These are phyloP conservation scores for Oxycera nigricornis DNA, from an alignment of 2,888 invertebrate species.

Conservation along the genomic window DNA sequence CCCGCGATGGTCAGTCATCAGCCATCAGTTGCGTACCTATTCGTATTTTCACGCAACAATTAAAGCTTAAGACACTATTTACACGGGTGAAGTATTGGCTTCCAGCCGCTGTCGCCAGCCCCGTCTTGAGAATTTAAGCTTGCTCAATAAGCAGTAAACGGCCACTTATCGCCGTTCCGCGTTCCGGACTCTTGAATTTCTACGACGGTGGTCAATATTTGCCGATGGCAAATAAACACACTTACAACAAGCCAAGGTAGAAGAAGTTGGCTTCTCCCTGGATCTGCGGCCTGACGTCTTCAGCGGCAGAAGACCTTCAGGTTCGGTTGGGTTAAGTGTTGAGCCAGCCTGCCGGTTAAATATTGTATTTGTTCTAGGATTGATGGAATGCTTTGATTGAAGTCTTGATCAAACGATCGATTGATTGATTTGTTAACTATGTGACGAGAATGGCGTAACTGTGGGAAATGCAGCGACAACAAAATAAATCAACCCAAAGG, in stretches of 20 bases:
- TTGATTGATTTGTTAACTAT: conserved; percentile 13
- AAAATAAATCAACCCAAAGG: too few relatives aligned
- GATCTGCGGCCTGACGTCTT: not conserved
- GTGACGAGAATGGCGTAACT: not conserved
- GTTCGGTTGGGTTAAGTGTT: conserved; percentile 11
- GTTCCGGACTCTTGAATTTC: conserved; percentile 34
- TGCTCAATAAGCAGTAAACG: conserved; percentile 19
- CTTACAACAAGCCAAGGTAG: not conserved
- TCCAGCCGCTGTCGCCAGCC: conserved; percentile 26
- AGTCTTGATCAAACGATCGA: conserved; percentile 17
- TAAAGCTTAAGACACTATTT: conserved; percentile 37
- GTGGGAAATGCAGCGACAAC: not conserved
- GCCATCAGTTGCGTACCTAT: not conserved
- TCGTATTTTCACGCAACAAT: conserved; percentile 35
- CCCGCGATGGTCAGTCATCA: not conserved
- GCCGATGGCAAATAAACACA: conserved; percentile 38
- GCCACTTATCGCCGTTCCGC: conserved; percentile 24
- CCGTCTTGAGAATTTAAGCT: conserved; percentile 8
- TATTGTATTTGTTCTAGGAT: conserved; percentile 6
- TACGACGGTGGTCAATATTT: conserved; percentile 39
- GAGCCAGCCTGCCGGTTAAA: not conserved
- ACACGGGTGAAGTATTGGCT: conserved; percentile 37
- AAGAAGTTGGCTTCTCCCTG: not conserved
- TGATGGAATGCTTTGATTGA: not conserved
- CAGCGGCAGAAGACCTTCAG: conserved; percentile 7